Evolutionary conservation across 2,113 vertebrate species (phyloP).

Genomic region (Mugil cephalus): DNA sequence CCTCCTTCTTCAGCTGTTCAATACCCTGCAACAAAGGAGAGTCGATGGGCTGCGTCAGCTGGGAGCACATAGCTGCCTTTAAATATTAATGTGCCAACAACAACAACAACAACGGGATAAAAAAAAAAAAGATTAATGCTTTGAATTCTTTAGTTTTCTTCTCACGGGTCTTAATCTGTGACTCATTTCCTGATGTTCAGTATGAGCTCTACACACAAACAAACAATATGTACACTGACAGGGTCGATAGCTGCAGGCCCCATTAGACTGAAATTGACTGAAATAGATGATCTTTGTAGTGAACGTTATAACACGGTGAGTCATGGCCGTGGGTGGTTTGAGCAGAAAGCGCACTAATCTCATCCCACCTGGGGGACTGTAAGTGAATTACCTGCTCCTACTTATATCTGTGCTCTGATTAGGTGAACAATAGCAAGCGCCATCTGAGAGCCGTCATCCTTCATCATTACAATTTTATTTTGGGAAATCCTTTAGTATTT

Average conservation of each 20-base stretch:
- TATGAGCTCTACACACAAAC: neutral
- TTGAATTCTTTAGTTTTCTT: neutral
- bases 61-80: neutral
- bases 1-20: constrained; percentile 99
- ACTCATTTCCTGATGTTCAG: constrained; percentile 29
- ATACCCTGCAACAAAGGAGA: constrained; percentile 90
- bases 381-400: constrained; percentile 18
- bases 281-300: constrained; percentile 40
- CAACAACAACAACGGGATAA: neutral
- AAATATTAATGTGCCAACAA: neutral
- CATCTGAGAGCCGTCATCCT: neutral
- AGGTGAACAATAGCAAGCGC: neutral
- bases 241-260: neutral
- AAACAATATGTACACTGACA: neutral
- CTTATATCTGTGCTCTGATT: constrained; percentile 22
- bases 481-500: neutral
- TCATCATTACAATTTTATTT: constrained; percentile 1
- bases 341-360: constrained; percentile 15
- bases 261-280: constrained; percentile 6
- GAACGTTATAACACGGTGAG: constrained; percentile 38
- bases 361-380: constrained; percentile 1
- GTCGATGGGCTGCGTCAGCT: neutral
- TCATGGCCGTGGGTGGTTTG: constrained; percentile 46
- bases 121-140: constrained; percentile 5
- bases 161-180: constrained; percentile 20